Conservation (phyloP, 1,140 invertebrate genomes). For the Archivesica marissinica region DNA sequence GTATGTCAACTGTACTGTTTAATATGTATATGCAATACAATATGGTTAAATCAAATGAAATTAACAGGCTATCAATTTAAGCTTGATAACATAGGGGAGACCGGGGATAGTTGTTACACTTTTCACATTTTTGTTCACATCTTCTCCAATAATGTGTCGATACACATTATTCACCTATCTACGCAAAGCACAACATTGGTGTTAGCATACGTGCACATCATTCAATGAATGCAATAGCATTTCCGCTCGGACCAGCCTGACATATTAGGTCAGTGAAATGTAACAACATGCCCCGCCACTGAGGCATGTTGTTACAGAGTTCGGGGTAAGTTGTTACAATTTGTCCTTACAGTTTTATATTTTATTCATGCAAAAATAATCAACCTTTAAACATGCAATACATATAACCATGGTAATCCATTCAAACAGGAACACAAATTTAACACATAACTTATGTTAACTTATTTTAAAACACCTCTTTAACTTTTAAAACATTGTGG, state of each 20-base stretch:
- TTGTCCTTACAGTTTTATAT: too few relatives aligned
- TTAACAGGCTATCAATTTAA: too few relatives aligned
- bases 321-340: constrained; percentile 8
- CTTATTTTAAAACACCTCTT: too few relatives aligned
- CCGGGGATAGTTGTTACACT: constrained; percentile 24
- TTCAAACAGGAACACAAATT: too few relatives aligned
- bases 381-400: too few relatives aligned
- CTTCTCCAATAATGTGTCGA: background rate
- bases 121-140: background rate
- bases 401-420: background rate
- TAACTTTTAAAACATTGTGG: too few relatives aligned
- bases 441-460: too few relatives aligned
- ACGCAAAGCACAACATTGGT: background rate
- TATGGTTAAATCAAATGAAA: too few relatives aligned
- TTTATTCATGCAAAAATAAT: too few relatives aligned
- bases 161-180: background rate
- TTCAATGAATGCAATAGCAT: background rate
- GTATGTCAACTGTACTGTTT: too few relatives aligned
- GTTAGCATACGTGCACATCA: background rate
- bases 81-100: constrained; percentile 21
- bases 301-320: constrained; percentile 17
- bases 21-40: too few relatives aligned
- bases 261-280: background rate
- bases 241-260: constrained; percentile 8
- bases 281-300: constrained; percentile 15